A percentile compares a stretch with the other conserved stretches of the same genome.
Evolutionary conservation across 2,797 vertebrate genomes (phyloP).

Genomic region (Anas flavirostris): DNA sequence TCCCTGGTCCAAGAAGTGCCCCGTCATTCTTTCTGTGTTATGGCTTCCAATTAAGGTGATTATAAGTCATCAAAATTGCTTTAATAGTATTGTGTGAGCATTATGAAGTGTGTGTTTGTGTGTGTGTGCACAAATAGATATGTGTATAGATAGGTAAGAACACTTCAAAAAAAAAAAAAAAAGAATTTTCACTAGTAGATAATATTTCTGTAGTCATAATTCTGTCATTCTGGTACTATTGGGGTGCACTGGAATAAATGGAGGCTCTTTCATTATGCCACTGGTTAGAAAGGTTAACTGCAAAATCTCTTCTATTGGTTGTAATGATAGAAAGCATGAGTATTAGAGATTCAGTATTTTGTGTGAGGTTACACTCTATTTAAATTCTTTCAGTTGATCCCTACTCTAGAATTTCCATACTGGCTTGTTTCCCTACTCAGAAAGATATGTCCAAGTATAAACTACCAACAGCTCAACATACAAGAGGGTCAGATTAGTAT

Average conservation of each 20-base stretch:
- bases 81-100: neutral
- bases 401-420: neutral
- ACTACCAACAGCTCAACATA: neutral
- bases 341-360: neutral
- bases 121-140: neutral
- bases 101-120: neutral
- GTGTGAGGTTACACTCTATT: neutral
- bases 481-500: neutral
- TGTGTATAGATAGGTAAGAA: neutral
- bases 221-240: neutral
- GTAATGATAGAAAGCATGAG: neutral
- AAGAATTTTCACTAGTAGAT: neutral
- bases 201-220: neutral
- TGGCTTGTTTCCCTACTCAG: neutral
- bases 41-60: neutral
- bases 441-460: neutral
- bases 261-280: neutral
- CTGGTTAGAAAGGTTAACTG: accelerated
- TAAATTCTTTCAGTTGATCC: neutral
- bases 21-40: neutral
- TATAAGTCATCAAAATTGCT: neutral
- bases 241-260: neutral
- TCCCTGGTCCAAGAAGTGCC: neutral
- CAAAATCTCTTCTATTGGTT: neutral
- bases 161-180: no score